Evolutionary conservation across 2,888 invertebrate genomes (phyloP).

Genomic region (Cheilosia urbana): DNA sequence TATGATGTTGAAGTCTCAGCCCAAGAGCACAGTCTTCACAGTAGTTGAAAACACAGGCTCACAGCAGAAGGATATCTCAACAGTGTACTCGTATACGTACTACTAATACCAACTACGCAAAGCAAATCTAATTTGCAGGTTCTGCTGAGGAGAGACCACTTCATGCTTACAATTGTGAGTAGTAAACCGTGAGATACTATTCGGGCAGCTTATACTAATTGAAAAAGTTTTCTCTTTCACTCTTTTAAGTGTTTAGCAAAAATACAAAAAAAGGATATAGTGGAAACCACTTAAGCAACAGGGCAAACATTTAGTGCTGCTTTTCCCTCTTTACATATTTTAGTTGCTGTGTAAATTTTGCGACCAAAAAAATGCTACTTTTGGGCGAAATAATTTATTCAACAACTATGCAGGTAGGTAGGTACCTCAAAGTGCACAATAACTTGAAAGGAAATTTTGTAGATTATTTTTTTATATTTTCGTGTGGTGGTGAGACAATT

Average conservation of each 20-base stretch:
- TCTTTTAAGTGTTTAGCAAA: constrained; percentile 28
- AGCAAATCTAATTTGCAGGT: not conserved
- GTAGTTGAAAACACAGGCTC: too few species aligned
- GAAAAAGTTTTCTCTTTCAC: constrained; percentile 46
- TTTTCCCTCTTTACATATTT: constrained; percentile 14
- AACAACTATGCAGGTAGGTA: too few species aligned
- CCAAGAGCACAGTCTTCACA: too few species aligned
- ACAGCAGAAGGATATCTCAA: too few species aligned
- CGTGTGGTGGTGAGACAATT: too few species aligned
- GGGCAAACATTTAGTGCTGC: constrained; percentile 31
- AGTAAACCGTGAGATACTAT: constrained; percentile 33
- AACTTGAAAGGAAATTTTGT: too few species aligned
- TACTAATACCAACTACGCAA: not conserved
- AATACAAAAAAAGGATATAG: not conserved
- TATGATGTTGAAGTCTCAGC: too few species aligned
- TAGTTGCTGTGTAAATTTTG: not conserved
- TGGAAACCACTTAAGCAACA: constrained; percentile 1
- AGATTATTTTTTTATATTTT: too few species aligned
- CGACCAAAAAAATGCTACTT: too few species aligned
- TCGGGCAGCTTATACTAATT: constrained; percentile 36
- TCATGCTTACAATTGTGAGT: constrained; percentile 14
- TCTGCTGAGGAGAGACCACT: not conserved
- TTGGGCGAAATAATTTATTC: too few species aligned
- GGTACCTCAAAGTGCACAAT: too few species aligned
- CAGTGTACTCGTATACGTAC: not conserved